Evolutionary conservation across 2,888 invertebrate species (phyloP), one percentile per base, ranked within the genome.

Genomic region (Petrolisthes manimaculis): DNA sequence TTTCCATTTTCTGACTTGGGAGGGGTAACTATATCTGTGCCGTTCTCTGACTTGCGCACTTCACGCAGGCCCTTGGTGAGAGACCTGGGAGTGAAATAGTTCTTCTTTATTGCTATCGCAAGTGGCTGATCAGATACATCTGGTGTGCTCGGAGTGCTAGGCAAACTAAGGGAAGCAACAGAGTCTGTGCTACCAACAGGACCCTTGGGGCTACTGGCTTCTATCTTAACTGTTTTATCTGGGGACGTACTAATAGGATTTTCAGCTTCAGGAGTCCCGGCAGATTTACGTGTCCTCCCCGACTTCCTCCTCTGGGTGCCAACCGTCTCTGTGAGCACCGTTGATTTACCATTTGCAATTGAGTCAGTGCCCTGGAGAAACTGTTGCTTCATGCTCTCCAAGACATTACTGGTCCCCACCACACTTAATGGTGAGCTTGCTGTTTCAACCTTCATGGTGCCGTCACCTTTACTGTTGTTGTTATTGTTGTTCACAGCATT

Each of bases 341-440:
- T 54, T 56, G 71, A 61, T 56, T 87, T 85, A 14, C 86, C 88
- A 83, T 87, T 88, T 53, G 87, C n/a, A 75, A 79, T 37, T 14
- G 71, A 24, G 51, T 83, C 82, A 54, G 90, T 90, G 12, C 89
- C 90, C 37, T 90, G 89, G 67, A 90, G 74, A 74, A 90, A 90
- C 21, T 90, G 90, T 67, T 88, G 88, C 55, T 90, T 90, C 90
- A 90, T 90, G 12, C 86, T 90, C 77, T 90, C 89, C 55, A 90
- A 69, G 37, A 90, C 90, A 90, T 90, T 90, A n/a, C 81, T 86
- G 18, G 89, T 89, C 51, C 84, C 90, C n/a, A 90, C 86, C 71
- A 77, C 84, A 87, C 87, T 86, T 56, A 88, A 53, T 24, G 89
- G 84, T 37, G 90, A 80, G 54, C 80, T 83, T 24, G 79, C 69